Evolutionary conservation across 2,888 invertebrate species (phyloP).

Genomic region (Hirtodrosophila duncani): DNA sequence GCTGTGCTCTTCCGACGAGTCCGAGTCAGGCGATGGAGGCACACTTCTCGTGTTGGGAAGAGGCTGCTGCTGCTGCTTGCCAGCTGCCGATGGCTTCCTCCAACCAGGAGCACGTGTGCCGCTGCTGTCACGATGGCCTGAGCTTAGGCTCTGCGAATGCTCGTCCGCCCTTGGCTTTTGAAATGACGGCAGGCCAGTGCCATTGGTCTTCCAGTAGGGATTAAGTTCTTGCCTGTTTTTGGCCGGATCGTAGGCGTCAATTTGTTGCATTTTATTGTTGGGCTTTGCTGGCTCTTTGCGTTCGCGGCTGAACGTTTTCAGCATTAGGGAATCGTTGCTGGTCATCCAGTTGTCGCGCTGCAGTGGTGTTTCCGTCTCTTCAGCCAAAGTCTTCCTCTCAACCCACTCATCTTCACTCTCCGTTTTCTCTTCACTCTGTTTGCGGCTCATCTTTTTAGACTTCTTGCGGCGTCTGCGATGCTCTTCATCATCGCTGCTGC

Average conservation of each 20-base stretch:
- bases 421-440: slow-evolving; percentile 7
- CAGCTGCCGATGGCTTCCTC: slow-evolving; percentile 24
- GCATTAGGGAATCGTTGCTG: slow-evolving; percentile 74
- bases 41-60: too few relatives aligned
- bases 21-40: too few relatives aligned
- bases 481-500: slow-evolving; percentile 19
- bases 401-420: slow-evolving; percentile 81
- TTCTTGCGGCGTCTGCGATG: slow-evolving; percentile 30
- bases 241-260: slow-evolving; percentile 84
- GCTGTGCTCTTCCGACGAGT: too few relatives aligned
- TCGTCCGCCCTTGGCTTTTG: slow-evolving; percentile 77
- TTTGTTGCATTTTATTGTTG: slow-evolving; percentile 79
- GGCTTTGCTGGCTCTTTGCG: slow-evolving; percentile 78
- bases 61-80: background rate
- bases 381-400: slow-evolving; percentile 78
- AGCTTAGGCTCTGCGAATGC: background rate
- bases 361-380: slow-evolving; percentile 31
- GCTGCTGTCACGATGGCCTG: background rate
- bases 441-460: slow-evolving; percentile 12
- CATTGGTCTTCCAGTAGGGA: slow-evolving; percentile 95
- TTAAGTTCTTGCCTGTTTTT: slow-evolving; percentile 89
- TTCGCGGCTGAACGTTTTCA: slow-evolving; percentile 76
- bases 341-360: slow-evolving; percentile 90
- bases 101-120: slow-evolving; percentile 29
- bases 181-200: slow-evolving; percentile 86